Evolutionary conservation across 92 coral and sea anemone species (phyloP).

Genomic region (Heliopora coerulea): DNA sequence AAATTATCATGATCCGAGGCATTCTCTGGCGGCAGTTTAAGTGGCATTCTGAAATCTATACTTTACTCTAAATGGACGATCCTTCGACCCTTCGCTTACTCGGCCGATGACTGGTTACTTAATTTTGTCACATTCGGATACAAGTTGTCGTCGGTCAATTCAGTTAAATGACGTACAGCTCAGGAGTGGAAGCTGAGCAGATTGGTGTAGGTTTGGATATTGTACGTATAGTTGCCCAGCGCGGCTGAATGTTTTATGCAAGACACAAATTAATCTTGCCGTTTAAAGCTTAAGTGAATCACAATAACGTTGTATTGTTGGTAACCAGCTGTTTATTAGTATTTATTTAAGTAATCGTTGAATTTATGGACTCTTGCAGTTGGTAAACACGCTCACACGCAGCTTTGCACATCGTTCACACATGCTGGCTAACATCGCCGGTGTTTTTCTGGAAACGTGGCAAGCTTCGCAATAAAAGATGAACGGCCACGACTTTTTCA

Average conservation of each 20-base stretch:
- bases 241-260: not conserved
- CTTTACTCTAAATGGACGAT: not conserved
- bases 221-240: not conserved
- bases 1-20: no score
- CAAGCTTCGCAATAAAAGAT: no score
- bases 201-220: not conserved
- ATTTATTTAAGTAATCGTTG: constrained; percentile 44
- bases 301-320: constrained; percentile 14
- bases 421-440: no score
- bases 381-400: constrained; percentile 23
- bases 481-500: no score
- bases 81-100: constrained; percentile 16
- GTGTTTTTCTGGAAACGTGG: no score
- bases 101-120: constrained; percentile 24
- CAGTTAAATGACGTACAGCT: constrained; percentile 11
- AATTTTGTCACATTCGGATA: constrained; percentile 6
- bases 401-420: not conserved
- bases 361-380: not conserved
- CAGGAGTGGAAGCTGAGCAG: not conserved
- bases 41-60: no score
- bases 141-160: constrained; percentile 30
- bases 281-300: constrained; percentile 27
- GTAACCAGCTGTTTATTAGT: constrained; percentile 26
- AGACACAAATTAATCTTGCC: constrained; percentile 4
- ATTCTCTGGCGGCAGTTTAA: no score